phyloP scores from a whole-genome alignment of 1,140 invertebrate genomes.

The Drosophila sp. region DNA sequence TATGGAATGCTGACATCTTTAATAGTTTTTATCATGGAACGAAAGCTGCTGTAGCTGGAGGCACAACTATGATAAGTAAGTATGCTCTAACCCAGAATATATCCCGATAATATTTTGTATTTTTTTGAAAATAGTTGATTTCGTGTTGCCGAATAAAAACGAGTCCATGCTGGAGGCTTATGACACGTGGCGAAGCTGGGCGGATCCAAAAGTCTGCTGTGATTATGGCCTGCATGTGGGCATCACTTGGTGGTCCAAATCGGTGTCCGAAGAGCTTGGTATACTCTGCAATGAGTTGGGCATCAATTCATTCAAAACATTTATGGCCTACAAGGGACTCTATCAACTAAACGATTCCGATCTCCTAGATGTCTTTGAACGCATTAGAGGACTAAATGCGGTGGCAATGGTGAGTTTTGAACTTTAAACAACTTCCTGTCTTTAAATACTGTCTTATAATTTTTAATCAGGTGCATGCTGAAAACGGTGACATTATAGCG shows the following conservation, averaged over 20 bases:
- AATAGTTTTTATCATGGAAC: conserved; percentile 93
- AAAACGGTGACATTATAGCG: conserved; percentile 97
- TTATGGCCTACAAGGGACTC: conserved; percentile 97
- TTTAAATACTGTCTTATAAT: neutral
- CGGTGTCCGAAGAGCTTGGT: conserved; percentile 92
- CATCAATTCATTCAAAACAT: conserved; percentile 99
- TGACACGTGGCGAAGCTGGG: conserved; percentile 94
- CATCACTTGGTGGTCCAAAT: conserved; percentile 95
- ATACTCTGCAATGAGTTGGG: conserved; percentile 92
- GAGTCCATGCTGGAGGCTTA: conserved; percentile 96
- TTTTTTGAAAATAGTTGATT: conserved; percentile 90
- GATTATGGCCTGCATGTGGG: conserved; percentile 98
- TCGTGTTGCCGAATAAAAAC: conserved; percentile 92
- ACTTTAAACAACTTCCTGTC: neutral
- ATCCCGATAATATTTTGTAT: neutral
- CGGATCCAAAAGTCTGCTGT: conserved; percentile 98
- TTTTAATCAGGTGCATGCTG: conserved; percentile 93
- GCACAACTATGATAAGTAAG: conserved; percentile 95
- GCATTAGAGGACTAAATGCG: conserved; percentile 92
- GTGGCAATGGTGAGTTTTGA: conserved; percentile 88
- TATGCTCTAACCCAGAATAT: conserved; percentile 4
- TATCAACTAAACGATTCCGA: conserved; percentile 95
- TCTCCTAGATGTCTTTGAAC: conserved; percentile 93
- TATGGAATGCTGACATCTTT: neutral
- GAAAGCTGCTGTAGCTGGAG: conserved; percentile 94